Evolutionary conservation across 2,797 vertebrate genomes (phyloP), one percentile per base, ranked within the genome.

Genomic region (Uromys caudimaculatus): DNA sequence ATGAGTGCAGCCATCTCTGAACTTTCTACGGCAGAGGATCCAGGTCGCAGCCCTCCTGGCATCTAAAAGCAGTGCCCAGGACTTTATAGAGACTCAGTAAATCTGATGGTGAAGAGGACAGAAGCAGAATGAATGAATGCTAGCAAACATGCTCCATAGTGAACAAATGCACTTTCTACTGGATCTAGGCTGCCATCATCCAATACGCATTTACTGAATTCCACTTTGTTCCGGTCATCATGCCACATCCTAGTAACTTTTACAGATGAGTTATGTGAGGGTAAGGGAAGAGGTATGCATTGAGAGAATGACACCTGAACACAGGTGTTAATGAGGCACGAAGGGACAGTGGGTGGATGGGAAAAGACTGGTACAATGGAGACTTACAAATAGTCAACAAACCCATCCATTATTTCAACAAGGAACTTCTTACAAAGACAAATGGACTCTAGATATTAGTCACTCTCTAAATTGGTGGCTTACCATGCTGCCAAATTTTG

Each of bases 401-500:
- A 62, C 27, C 47, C n/a, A 82, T 56, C 69, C 81, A 14, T 10
- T 50, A 10, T 19, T 64, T 6, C 38, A 90, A 62, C 81, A 71
- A 78, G 60, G 29, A 83, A 89, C 38, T 78, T 60, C 75, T 86
- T 86, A 35, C 71, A 81, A 91, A 91, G 83, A 91, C 50, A 93
- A 77, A 87, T 58, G 32, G 44, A 76, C 32, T 95, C 27, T 1
- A 32, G 41, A 75, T 17, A n/a, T 93, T n/a, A 77, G 54, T 64
- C 73, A 78, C 24, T 94, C 75, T 93, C 82, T 75, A 90, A 96
- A 85, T 4, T 41, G 41, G 92, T 87, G 77, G 67, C 73, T 96
- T n/a, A 16, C 17, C 14, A 7, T 78, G n/a, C 90, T 41, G 67
- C 62, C 54, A 89, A 92, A 90, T 6, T 35, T 78, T 60, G 38